A percentile compares a stretch with the other conserved stretches of the same genome.
These are phyloP conservation scores for Tricholaema leucomelas DNA, from an alignment of 2,113 vertebrate species.

Conservation along the genomic window DNA sequence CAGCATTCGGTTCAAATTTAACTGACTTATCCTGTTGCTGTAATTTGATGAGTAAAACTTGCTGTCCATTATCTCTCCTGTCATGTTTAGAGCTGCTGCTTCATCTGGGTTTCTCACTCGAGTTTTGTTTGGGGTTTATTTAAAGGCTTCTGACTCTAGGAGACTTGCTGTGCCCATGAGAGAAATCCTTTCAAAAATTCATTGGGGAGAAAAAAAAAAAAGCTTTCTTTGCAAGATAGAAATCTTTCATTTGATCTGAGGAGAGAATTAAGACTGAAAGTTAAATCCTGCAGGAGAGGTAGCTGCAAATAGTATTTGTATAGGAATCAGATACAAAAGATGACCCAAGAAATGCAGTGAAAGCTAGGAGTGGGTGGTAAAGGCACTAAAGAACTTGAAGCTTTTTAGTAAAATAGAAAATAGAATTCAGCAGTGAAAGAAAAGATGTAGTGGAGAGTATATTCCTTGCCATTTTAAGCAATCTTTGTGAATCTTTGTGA, in stretches of 20 bases:
- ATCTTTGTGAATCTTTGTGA: constrained; percentile 38
- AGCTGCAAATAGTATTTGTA: constrained; percentile 19
- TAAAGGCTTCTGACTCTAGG: background rate
- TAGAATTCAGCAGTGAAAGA: background rate
- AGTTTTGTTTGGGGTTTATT: constrained; percentile 45
- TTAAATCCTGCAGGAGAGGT: constrained; percentile 57
- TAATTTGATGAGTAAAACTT: constrained; percentile 48
- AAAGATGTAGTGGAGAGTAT: background rate
- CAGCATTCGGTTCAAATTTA: constrained; percentile 24
- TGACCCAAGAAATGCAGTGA: constrained; percentile 38
- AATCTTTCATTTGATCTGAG: constrained; percentile 50
- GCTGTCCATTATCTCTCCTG: constrained; percentile 4
- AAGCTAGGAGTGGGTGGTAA: constrained; percentile 31
- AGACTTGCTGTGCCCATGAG: constrained; percentile 17
- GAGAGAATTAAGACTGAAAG: constrained; percentile 54
- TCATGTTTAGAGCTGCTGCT: constrained; percentile 19
- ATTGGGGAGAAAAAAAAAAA: background rate
- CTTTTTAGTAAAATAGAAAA: constrained; percentile 22
- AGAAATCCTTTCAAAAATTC: constrained; percentile 28
- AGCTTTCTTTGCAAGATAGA: constrained; percentile 26
- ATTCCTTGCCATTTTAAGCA: constrained; percentile 21
- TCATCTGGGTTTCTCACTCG: background rate
- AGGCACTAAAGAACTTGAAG: constrained; percentile 33
- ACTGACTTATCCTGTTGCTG: constrained; percentile 18
- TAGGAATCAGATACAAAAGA: constrained; percentile 44